Conservation (phyloP, 2,797 vertebrate genomes). For the Falco concolor region DNA sequence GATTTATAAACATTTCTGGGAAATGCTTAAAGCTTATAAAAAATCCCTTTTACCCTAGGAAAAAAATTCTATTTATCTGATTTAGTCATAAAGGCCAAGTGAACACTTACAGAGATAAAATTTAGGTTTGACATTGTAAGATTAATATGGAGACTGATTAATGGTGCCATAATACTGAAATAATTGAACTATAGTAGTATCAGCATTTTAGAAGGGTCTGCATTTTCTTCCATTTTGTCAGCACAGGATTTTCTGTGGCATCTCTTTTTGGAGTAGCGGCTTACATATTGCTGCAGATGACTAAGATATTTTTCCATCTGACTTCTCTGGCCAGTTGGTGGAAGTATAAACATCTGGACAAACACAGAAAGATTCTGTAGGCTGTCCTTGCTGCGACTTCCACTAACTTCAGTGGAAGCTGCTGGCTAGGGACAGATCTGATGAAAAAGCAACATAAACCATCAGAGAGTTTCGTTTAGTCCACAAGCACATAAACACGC, state of each 20-base stretch:
- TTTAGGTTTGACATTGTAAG: background rate
- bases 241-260: background rate
- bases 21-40: background rate
- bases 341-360: conserved; percentile 2
- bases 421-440: background rate
- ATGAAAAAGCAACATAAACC: background rate
- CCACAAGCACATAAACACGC: background rate
- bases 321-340: background rate
- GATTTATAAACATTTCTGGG: conserved; percentile 11
- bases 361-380: background rate
- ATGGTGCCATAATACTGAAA: background rate
- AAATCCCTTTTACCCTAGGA: background rate
- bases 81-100: background rate
- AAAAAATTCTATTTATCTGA: background rate
- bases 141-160: background rate
- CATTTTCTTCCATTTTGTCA: background rate
- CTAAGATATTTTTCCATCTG: background rate
- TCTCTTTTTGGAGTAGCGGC: background rate
- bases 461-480: background rate
- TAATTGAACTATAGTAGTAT: background rate
- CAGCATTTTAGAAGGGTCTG: background rate
- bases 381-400: background rate
- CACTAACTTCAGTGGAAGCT: background rate
- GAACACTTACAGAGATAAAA: background rate
- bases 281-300: background rate